These are phyloP conservation scores for Peribatodes rhomboidaria DNA, from an alignment of 2,888 invertebrate species.

Conservation along the genomic window DNA sequence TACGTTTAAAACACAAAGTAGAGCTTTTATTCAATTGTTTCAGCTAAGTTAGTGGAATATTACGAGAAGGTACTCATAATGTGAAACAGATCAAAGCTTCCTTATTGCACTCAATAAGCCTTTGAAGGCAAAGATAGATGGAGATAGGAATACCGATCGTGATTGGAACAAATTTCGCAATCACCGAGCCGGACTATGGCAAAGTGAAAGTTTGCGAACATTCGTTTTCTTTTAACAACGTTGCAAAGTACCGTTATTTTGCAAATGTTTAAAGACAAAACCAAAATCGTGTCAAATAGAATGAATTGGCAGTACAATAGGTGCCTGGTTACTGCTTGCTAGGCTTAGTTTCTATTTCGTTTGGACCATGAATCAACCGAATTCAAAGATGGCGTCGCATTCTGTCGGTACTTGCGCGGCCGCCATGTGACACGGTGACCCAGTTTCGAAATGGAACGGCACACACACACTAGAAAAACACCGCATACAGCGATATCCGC, in stretches of 20 bases:
- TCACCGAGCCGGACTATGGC: constrained; percentile 59
- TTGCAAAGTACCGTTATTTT: constrained; percentile 50
- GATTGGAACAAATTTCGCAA: constrained; percentile 70
- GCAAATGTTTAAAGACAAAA: constrained; percentile 35
- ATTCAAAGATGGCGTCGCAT: constrained; percentile 82
- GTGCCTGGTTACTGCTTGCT: constrained; percentile 19
- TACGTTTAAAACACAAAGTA: neutral
- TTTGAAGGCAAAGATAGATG: constrained; percentile 29
- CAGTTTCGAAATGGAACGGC: constrained; percentile 84
- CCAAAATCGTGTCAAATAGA: constrained; percentile 30
- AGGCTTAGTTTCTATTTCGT: constrained; percentile 50
- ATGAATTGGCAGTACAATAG: constrained; percentile 27
- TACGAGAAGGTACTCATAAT: neutral
- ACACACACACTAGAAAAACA: constrained; percentile 77
- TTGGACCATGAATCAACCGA: constrained; percentile 73
- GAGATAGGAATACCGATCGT: constrained; percentile 35
- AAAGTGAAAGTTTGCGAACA: constrained; percentile 78
- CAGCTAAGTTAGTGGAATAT: neutral
- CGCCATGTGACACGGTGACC: constrained; percentile 84
- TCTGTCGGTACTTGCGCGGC: constrained; percentile 77
- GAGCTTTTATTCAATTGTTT: neutral
- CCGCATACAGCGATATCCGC: constrained; percentile 67
- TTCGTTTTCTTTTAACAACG: constrained; percentile 67
- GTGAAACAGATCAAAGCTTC: constrained; percentile 20
- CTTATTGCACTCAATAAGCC: constrained; percentile 25